Evolutionary conservation across 1,140 invertebrate species (phyloP), one percentile per base, ranked within the genome.

Genomic region (Camponotus floridanus): DNA sequence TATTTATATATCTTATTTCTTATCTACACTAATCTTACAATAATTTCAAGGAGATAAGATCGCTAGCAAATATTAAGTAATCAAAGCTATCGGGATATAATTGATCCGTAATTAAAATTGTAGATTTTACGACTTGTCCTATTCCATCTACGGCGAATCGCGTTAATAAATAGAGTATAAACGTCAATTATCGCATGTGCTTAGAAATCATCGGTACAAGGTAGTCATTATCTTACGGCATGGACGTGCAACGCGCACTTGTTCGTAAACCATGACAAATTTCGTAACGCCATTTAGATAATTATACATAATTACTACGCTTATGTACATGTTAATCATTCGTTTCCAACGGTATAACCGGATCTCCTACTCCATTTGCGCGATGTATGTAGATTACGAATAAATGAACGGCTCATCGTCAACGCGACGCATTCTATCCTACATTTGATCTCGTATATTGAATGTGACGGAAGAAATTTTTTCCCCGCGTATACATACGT

Each of bases 121-220:
- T 57, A 67, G 59, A 86, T 89, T 89, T 86, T 86, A 84, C 85
- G 87, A 89, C 65, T 79, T 55, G 8, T n/a, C 13, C 61, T 26
- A 62, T 36, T 39, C 36, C 68, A 33, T 31, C 48, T 57, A 45
- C 70, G 67, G 39, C 55, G 31, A 33, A 8, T 73, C 42, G 18
- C 87, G 87, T 90, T 84, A 26, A 89, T 87, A 87, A 90, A 86
- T 76, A 85, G 51, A 67, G 80, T 76, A 87, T 89, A 89, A 87
- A 89, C 76, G 81, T 42, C 80, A 90, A 90, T 90, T 90, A 90
- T 90, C 89, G 71, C 76, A 39, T 90, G 87, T 89, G 86, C 88
- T 88, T 87, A 42, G 88, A 85, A 81, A 85, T 90, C 86, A 90
- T 87, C 61, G 74, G 62, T 71, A 73, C 79, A 89, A 87, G 79